Evolutionary conservation across 2,888 invertebrate species (phyloP).

Genomic region (Lithophane leautieri): DNA sequence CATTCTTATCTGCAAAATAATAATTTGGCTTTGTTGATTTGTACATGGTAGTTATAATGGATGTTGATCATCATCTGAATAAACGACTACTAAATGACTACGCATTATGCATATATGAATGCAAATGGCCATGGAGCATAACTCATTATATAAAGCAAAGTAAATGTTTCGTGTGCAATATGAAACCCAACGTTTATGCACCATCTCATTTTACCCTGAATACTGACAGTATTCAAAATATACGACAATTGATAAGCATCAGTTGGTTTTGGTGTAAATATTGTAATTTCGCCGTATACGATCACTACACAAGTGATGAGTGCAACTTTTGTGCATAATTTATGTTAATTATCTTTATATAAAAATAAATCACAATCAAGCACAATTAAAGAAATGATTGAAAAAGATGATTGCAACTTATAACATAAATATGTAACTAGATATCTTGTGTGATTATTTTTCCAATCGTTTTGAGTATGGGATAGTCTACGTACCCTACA

Average conservation of each 20-base stretch:
- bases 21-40: slow-evolving; percentile 14
- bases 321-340: slow-evolving; percentile 7
- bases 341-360: neutral
- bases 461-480: slow-evolving; percentile 6
- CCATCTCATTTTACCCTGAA: slow-evolving; percentile 14
- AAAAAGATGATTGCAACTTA: slow-evolving; percentile 6
- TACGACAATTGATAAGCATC: slow-evolving; percentile 4
- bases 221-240: slow-evolving; percentile 7
- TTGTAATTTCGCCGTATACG: slow-evolving; percentile 15
- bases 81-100: slow-evolving; percentile 22
- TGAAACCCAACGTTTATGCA: slow-evolving; percentile 4
- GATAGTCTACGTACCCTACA: slow-evolving; percentile 5
- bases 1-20: slow-evolving; percentile 1
- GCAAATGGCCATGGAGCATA: slow-evolving; percentile 20
- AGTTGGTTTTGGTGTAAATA: slow-evolving; percentile 7
- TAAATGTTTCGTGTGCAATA: slow-evolving; percentile 3
- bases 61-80: slow-evolving; percentile 19
- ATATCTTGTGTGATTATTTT: slow-evolving; percentile 15
- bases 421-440: neutral
- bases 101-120: slow-evolving; percentile 17
- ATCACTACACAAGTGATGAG: slow-evolving; percentile 13
- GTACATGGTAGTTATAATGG: slow-evolving; percentile 17
- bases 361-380: slow-evolving; percentile 1
- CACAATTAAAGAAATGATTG: slow-evolving; percentile 4
- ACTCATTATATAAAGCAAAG: slow-evolving; percentile 14